Base-by-base conservation (phyloP, 2,888 invertebrate genomes). In the Cheilosia impressa region DNA sequence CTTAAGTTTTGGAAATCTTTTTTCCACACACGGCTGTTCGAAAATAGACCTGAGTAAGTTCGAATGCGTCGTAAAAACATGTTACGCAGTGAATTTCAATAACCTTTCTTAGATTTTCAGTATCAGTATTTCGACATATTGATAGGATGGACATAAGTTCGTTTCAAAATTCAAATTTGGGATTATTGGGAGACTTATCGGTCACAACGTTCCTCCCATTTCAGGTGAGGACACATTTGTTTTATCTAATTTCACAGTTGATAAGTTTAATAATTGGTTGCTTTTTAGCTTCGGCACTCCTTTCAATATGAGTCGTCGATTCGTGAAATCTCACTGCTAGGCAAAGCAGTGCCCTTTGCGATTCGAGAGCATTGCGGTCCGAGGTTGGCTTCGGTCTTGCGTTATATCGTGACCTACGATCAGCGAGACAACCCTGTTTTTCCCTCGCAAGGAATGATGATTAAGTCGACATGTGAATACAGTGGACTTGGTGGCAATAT, bases 401-500 rank as follows among this genome's bases (percentile, higher is more conserved):
- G 96, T 80, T 96, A 98, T 92, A 95, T 96, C 65, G 93, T 97
- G 85, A 93, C 95, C 0, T 94, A 95, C 76, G 98, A 98, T 92
- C 94, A 94, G 79, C 94, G 98, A 82, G 97, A 98, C 91, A 95
- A 95, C 89, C 92, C 93, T 4, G 95, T 98, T 76, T 96, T 98
- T 92, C 98, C 98, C 3, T 94, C 94, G 7, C 92, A 93, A 52
- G 98, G 98, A 4, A 91, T 94, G 6, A 93, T 96, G 87, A 91
- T 97, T 6, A 95, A 96, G 92, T 93, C 96, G 81, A 94, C 94
- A 5, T 95, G 96, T 89, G 99, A 99, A 92, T 93, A 97, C 89
- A 97, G 98, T 31, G 95, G 93, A 4, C 91, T 98, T 6, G 98
- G 98, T 10, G 99, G 99, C 2, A 96, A 98, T 90, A 95, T 98